A percentile compares a stretch with the other conserved stretches of the same genome.
Conservation (phyloP, 2,888 invertebrate genomes). For the Idaea straminata region DNA sequence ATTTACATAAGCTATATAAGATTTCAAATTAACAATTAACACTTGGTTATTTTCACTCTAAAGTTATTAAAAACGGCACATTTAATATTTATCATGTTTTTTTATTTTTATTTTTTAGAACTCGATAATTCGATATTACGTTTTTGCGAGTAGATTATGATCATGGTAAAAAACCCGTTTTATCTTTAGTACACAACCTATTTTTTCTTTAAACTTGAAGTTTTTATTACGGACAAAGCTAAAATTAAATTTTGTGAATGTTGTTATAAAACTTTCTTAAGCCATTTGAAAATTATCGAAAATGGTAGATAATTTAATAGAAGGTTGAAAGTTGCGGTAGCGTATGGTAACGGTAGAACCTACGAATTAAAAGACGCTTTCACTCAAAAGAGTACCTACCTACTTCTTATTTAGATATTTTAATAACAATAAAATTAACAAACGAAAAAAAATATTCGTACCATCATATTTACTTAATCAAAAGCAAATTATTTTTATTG, state of each 20-base stretch:
- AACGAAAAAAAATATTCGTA: no score
- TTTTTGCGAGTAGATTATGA: no score
- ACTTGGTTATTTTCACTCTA: no score
- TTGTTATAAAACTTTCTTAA: slow-evolving; percentile 21
- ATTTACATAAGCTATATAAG: background rate
- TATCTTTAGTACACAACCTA: no score
- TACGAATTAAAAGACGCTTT: slow-evolving; percentile 13
- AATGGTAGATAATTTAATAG: slow-evolving; percentile 27
- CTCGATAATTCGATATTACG: no score
- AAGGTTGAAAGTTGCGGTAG: slow-evolving; percentile 30
- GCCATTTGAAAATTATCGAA: slow-evolving; percentile 27
- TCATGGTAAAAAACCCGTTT: no score
- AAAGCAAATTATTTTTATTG: no score
- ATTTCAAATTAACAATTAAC: background rate
- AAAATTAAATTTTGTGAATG: background rate
- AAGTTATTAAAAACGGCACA: no score
- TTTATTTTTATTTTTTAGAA: no score
- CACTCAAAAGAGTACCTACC: slow-evolving; percentile 12
- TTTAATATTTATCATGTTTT: no score
- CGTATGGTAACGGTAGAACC: slow-evolving; percentile 3
- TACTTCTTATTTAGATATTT: background rate
- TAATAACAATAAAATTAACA: background rate
- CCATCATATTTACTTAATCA: no score
- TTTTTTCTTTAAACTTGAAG: no score
- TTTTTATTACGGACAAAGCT: background rate